Base-by-base conservation (phyloP, 1,140 invertebrate species). In the Scylla paramamosain region DNA sequence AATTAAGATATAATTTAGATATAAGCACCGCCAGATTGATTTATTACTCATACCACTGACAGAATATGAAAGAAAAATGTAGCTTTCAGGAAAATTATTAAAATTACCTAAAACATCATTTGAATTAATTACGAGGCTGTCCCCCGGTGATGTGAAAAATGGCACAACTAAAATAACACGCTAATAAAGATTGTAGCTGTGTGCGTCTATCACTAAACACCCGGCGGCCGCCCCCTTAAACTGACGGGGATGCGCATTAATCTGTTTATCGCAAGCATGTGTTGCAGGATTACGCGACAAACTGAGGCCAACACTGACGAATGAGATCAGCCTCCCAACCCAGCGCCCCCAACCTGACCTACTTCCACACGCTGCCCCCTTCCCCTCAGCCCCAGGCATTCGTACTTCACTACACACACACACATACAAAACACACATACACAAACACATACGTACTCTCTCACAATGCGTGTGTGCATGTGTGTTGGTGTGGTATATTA, bases 221-320 rank as follows among this genome's bases (percentile, higher is more conserved):
- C n/a, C 6, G 67, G n/a, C 67, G 20, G 67, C 0, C 25, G 67
- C 16, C 10, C 67, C 67, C 20, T n/a, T n/a, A 77, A 77, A 77
- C 67, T 77, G 67, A 77, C 67, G 67, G 12, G 20, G n/a, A 77
- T 77, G 67, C 20, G 67, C 67, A n/a, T n/a, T 77, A 77, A 77
- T 77, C 67, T 77, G 67, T 77, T 77, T 77, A 77, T 77, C 67
- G 67, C 67, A 20, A 77, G 67, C 67, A 77, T n/a, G 67, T 77
- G 67, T 77, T 77, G 12, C 25, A 20, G 67, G 67, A 25, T 25
- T 25, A 77, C 67, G 67, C 67, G 67, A n/a, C 67, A n/a, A 77
- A 77, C 67, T 77, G 67, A 20, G 67, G 67, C 67, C 67, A 77
- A 77, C 67, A n/a, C 67, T 77, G 67, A 77, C 67, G 67, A n/a